Evolutionary conservation across 2,888 invertebrate species (phyloP), one percentile per base, ranked within the genome.

Genomic region (Andrena bucephala): DNA sequence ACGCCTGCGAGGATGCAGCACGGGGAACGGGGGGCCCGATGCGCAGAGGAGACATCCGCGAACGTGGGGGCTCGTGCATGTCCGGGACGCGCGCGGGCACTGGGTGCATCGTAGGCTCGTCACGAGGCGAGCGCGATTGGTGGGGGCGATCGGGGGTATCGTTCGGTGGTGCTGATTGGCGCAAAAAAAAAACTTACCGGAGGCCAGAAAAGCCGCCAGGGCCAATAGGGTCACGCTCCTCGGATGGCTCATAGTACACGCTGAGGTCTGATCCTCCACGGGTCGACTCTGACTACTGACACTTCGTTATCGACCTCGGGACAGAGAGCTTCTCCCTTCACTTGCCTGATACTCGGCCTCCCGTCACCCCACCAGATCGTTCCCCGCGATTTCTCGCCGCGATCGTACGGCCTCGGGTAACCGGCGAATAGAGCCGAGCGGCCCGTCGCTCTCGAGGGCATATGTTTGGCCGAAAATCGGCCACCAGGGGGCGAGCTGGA

Each of bases 281-380:
- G 86, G 89, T 89, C 89, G 90, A 89, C 91, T 91, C 91, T 91
- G 90, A 92, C 93, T 92, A 93, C 93, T 93, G 93, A 93, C 83
- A 91, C 91, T 93, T 91, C 89, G 91, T 82, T 89, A 87, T 84
- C 87, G 86, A 86, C 90, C 86, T 85, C 89, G 86, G 67, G 52
- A 85, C 83, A 73, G 62, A 81, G 83, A 74, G 79, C 83, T 82
- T 81, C 88, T 90, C 91, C 91, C 92, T 92, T 92, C 92, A 91
- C 92, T 85, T 76, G 85, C 70, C 36, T 52, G 60, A 48, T 54
- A 73, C 76, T 72, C 74, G 75, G 68, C 59, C 76, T 77, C 71
- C 65, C 54, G 68, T 65, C 73, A 85, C 87, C 87, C 85, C 87
- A 82, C 87, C 84, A 29, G 59, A 65, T 77, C 63, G 62, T 57